Conservation (phyloP, 1,140 invertebrate species). For the Argopecten irradians region DNA sequence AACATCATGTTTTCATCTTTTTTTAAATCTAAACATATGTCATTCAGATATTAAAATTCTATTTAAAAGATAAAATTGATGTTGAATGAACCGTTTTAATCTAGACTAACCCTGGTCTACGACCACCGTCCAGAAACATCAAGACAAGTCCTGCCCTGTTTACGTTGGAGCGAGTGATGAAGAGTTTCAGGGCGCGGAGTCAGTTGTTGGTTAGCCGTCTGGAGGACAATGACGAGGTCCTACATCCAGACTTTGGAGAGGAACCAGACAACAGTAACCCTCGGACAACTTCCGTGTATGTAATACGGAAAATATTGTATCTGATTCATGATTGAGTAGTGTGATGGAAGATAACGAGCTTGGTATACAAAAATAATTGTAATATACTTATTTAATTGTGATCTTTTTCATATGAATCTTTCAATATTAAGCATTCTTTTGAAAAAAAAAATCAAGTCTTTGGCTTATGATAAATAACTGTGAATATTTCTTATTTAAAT, state of each 20-base stretch:
- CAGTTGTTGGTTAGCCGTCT: slow-evolving; percentile 74
- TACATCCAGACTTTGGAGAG: slow-evolving; percentile 72
- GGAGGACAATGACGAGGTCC: slow-evolving; percentile 76
- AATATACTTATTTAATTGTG: too few species aligned
- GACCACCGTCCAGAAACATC: slow-evolving; percentile 71
- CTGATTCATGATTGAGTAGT: too few species aligned
- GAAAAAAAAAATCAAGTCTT: too few species aligned
- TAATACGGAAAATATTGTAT: too few species aligned
- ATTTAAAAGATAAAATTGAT: not conserved
- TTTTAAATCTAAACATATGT: too few species aligned
- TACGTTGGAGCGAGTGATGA: slow-evolving; percentile 75
- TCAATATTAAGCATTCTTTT: too few species aligned
- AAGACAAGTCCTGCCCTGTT: slow-evolving; percentile 76
- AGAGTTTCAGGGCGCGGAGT: slow-evolving; percentile 75
- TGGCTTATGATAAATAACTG: too few species aligned
- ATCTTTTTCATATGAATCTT: too few species aligned
- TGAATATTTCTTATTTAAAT: too few species aligned
- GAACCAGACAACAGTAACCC: slow-evolving; percentile 47
- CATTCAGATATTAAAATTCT: not conserved
- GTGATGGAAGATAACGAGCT: too few species aligned
- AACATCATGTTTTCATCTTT: too few species aligned
- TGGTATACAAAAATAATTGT: too few species aligned
- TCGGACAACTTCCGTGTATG: not conserved
- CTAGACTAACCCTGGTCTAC: slow-evolving; percentile 52
- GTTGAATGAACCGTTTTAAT: not conserved